Conservation (phyloP, 1,140 invertebrate genomes). For the Kradibia gibbosae region DNA sequence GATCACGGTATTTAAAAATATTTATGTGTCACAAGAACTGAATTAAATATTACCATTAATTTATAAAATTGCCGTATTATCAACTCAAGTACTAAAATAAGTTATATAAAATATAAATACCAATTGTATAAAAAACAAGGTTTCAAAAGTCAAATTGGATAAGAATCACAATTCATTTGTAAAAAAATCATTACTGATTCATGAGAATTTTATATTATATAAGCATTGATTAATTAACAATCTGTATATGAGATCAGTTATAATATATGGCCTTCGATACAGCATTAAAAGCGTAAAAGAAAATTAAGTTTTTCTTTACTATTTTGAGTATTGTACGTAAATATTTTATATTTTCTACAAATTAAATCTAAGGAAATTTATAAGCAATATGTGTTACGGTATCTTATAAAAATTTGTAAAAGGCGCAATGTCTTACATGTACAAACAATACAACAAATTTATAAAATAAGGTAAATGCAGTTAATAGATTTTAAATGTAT, state of each 20-base stretch:
- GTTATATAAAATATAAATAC: background rate
- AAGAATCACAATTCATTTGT: background rate
- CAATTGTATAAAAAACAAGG: background rate
- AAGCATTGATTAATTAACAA: background rate
- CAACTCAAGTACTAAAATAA: constrained; percentile 19
- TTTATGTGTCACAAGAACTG: constrained; percentile 4
- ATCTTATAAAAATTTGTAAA: constrained; percentile 60
- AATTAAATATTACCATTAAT: background rate
- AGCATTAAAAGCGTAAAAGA: constrained; percentile 18
- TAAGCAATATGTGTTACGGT: constrained; percentile 43
- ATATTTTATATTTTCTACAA: constrained; percentile 40
- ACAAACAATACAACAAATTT: constrained; percentile 55
- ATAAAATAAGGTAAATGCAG: constrained; percentile 53
- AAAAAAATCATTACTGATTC: constrained; percentile 14
- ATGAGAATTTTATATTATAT: background rate
- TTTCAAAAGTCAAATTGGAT: background rate
- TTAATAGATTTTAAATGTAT: constrained; percentile 29
- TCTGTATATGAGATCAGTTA: background rate
- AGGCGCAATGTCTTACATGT: constrained; percentile 54
- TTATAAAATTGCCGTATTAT: constrained; percentile 32
- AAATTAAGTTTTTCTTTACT: constrained; percentile 11
- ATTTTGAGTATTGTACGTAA: constrained; percentile 12
- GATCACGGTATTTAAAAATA: constrained; percentile 26
- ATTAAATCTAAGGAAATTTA: constrained; percentile 52
- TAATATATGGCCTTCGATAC: constrained; percentile 42